A percentile compares a stretch with the other conserved stretches of the same genome.
phyloP scores from a whole-genome alignment of 2,888 invertebrate genomes.

The Drosophila rellima region DNA sequence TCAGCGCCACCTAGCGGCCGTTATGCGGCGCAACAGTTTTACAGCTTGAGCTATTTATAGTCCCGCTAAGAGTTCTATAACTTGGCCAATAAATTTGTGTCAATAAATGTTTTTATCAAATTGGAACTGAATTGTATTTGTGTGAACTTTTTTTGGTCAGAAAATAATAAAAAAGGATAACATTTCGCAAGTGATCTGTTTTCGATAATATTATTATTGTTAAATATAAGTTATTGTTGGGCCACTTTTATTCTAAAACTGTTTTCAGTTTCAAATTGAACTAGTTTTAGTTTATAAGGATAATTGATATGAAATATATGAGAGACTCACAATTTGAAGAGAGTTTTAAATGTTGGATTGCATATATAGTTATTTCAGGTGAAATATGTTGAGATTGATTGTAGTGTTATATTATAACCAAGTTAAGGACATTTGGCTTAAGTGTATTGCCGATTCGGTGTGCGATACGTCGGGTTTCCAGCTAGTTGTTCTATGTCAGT shows the following conservation, averaged over 20 bases:
- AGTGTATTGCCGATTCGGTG: slow-evolving; percentile 29
- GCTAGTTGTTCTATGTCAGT: slow-evolving; percentile 28
- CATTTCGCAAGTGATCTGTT: background rate
- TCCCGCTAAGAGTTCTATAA: slow-evolving; percentile 4
- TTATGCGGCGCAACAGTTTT: slow-evolving; percentile 49
- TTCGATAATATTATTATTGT: background rate
- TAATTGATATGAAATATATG: no score
- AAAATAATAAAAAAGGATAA: background rate
- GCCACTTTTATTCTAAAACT: no score
- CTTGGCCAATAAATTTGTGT: slow-evolving; percentile 2
- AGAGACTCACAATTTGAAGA: no score
- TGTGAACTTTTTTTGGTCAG: background rate
- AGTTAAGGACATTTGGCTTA: background rate
- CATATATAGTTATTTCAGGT: no score
- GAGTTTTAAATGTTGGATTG: no score
- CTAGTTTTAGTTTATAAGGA: no score
- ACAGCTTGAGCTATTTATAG: slow-evolving; percentile 17
- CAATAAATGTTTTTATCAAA: background rate
- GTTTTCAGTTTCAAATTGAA: no score
- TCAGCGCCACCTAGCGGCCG: slow-evolving; percentile 32
- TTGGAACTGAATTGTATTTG: background rate
- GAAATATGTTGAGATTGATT: background rate
- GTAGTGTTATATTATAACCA: no score
- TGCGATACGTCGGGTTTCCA: background rate
- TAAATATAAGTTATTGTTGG: no score